These are phyloP conservation scores for Lasioglossum lativentre DNA, from an alignment of 2,888 invertebrate genomes.

Conservation along the genomic window DNA sequence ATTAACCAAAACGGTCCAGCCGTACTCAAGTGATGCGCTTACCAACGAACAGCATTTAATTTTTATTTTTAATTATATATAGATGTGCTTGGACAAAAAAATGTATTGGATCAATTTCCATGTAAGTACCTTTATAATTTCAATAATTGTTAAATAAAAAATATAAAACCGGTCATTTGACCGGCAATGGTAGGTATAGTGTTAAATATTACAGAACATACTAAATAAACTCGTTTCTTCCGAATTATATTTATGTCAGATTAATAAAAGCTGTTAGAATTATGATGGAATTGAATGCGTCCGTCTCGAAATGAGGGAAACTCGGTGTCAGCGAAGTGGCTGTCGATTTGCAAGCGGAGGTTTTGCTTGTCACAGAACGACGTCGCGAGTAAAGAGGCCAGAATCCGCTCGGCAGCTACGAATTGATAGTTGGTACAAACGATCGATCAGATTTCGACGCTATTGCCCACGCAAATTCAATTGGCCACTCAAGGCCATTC, in stretches of 20 bases:
- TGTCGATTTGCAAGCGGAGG: background rate
- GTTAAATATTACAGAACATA: too few species aligned
- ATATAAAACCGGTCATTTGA: too few species aligned
- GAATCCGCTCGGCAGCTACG: background rate
- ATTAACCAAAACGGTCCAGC: too few species aligned
- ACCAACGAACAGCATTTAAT: too few species aligned
- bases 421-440: background rate
- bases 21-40: too few species aligned
- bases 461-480: constrained; percentile 14
- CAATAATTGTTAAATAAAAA: too few species aligned
- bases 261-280: background rate
- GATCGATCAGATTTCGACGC: constrained; percentile 8
- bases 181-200: too few species aligned
- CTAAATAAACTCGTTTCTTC: too few species aligned
- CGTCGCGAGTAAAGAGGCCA: background rate
- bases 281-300: background rate
- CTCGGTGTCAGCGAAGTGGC: background rate
- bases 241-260: background rate
- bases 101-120: too few species aligned
- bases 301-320: background rate
- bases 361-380: background rate
- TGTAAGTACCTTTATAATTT: too few species aligned
- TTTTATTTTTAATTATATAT: too few species aligned
- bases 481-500: constrained; percentile 9
- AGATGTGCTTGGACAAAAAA: too few species aligned